Evolutionary conservation across 2,113 vertebrate genomes (phyloP).

Genomic region (Sprattus sprattus): DNA sequence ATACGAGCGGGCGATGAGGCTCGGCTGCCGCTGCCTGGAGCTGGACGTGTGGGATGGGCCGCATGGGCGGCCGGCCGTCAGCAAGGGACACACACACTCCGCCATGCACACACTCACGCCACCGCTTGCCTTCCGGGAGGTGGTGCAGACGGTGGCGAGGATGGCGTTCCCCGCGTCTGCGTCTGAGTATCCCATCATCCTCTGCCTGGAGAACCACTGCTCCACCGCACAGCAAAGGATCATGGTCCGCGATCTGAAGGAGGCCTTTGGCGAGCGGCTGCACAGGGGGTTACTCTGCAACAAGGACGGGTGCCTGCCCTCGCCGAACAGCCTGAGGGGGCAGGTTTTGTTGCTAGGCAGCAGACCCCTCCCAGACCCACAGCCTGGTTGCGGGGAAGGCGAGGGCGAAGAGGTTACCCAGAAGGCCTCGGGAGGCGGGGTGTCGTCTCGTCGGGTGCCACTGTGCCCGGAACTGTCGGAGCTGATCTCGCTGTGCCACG

Average conservation of each 20-base stretch:
- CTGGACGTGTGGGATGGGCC: conserved; percentile 91
- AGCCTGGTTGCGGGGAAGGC: background rate
- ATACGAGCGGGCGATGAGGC: conserved; percentile 89
- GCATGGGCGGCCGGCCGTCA: conserved; percentile 85
- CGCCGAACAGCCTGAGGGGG: conserved; percentile 80
- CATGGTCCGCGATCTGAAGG: conserved; percentile 81
- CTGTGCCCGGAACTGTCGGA: conserved; percentile 78
- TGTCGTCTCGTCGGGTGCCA: background rate
- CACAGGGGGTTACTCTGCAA: conserved; percentile 72
- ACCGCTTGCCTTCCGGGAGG: conserved; percentile 82
- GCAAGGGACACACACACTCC: conserved; percentile 81
- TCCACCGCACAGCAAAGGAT: conserved; percentile 85
- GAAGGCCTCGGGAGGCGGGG: conserved; percentile 38
- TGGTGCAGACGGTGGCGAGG: conserved; percentile 86
- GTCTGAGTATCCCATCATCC: conserved; percentile 87
- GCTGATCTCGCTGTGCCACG: conserved; percentile 83
- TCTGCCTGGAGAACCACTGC: conserved; percentile 93
- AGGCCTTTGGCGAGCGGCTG: conserved; percentile 81
- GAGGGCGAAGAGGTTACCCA: conserved; percentile 57
- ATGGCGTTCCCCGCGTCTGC: conserved; percentile 79
- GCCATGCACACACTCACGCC: conserved; percentile 80
- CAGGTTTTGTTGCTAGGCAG: conserved; percentile 87
- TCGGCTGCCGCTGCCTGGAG: conserved; percentile 92
- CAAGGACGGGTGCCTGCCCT: conserved; percentile 82
- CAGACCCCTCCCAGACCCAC: conserved; percentile 68